Evolutionary conservation across 2,113 vertebrate genomes (phyloP).

Genomic region (Semicossyphus pulcher): DNA sequence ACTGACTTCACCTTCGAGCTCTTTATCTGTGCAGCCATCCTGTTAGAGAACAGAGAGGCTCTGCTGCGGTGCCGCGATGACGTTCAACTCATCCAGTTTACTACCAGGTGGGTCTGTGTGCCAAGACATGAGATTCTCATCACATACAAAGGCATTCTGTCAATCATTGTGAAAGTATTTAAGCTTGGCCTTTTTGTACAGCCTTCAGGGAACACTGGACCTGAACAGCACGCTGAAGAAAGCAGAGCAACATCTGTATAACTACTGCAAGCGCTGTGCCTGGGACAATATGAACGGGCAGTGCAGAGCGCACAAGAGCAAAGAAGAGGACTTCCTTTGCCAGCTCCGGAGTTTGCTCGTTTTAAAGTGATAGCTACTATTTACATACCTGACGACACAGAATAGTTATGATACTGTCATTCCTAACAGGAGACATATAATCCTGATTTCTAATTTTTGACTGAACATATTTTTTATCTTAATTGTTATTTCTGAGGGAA

Average conservation of each 20-base stretch:
- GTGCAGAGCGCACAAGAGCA: constrained; percentile 62
- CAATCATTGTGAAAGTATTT: background rate
- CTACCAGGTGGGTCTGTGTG: constrained; percentile 74
- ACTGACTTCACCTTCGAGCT: constrained; percentile 87
- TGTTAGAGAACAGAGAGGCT: constrained; percentile 80
- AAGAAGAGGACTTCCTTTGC: constrained; percentile 78
- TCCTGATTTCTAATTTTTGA: background rate
- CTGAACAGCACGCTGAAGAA: constrained; percentile 82
- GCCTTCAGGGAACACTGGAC: constrained; percentile 84
- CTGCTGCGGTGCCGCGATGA: constrained; percentile 81
- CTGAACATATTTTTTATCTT: background rate
- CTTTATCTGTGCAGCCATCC: constrained; percentile 86
- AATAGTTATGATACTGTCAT: constrained; percentile 14
- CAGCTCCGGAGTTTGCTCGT: constrained; percentile 83
- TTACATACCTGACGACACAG: background rate
- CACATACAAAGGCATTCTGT: background rate
- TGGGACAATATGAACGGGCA: constrained; percentile 70
- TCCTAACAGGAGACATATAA: constrained; percentile 1
- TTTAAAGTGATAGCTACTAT: constrained; percentile 59
- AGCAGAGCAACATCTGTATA: constrained; percentile 83
- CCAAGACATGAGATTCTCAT: background rate
- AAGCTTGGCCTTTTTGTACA: constrained; percentile 43
- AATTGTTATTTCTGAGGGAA: constrained; percentile 36
- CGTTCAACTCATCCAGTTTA: constrained; percentile 84
- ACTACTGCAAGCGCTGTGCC: constrained; percentile 83